Conservation (phyloP, 1,140 invertebrate species). For the Stegodyphus mimosarum region DNA sequence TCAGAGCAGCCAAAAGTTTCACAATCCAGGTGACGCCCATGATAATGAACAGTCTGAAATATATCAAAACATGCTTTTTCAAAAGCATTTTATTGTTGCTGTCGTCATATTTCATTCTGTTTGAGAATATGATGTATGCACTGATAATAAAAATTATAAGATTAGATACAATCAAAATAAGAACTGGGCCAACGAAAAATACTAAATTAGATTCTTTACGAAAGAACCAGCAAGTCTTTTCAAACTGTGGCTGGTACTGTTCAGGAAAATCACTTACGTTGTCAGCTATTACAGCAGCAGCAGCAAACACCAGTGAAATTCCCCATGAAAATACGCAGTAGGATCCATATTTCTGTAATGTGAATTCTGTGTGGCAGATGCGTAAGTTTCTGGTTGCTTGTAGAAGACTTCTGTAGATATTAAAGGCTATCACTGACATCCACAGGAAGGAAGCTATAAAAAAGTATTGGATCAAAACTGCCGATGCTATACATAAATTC, state of each 20-base stretch:
- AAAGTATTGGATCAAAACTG: slow-evolving; percentile 89
- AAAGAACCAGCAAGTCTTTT: slow-evolving; percentile 72
- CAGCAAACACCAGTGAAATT: slow-evolving; percentile 70
- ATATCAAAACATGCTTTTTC: slow-evolving; percentile 71
- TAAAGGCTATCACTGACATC: slow-evolving; percentile 96
- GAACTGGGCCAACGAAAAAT: slow-evolving; percentile 72
- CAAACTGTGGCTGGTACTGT: slow-evolving; percentile 66
- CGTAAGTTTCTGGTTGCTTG: slow-evolving; percentile 70
- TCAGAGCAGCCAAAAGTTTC: slow-evolving; percentile 69
- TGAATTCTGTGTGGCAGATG: slow-evolving; percentile 65
- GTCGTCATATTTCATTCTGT: slow-evolving; percentile 66
- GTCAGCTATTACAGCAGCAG: slow-evolving; percentile 70
- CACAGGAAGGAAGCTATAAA: slow-evolving; percentile 95
- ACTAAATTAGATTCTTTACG: slow-evolving; percentile 70
- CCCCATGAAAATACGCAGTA: slow-evolving; percentile 73
- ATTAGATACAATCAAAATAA: slow-evolving; percentile 70
- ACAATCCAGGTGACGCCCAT: slow-evolving; percentile 72
- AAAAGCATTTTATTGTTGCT: slow-evolving; percentile 59
- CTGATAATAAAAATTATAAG: slow-evolving; percentile 71
- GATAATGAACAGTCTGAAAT: slow-evolving; percentile 70
- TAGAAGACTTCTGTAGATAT: slow-evolving; percentile 88
- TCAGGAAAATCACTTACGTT: slow-evolving; percentile 60
- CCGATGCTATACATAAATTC: slow-evolving; percentile 72
- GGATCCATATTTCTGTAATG: slow-evolving; percentile 68
- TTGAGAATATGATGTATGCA: slow-evolving; percentile 69